A percentile compares a stretch with the other conserved stretches of the same genome.
phyloP scores from a whole-genome alignment of 2,888 invertebrate genomes.

The Mythimna albipuncta region DNA sequence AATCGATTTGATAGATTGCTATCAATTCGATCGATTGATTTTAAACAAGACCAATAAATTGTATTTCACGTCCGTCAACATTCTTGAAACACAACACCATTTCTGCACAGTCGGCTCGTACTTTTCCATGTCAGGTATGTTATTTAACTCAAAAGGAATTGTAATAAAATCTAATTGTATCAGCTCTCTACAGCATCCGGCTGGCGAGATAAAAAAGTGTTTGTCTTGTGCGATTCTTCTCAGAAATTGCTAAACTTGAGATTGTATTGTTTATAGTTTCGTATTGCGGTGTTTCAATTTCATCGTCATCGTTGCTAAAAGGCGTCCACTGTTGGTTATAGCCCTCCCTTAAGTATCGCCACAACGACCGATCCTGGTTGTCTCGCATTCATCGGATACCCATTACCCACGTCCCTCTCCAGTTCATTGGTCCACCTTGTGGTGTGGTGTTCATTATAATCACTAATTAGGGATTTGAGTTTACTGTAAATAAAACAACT shows the following conservation, averaged over 20 bases:
- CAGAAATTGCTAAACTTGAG: constrained; percentile 43
- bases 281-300: constrained; percentile 14
- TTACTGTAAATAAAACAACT: too few relatives aligned
- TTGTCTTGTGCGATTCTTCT: constrained; percentile 57
- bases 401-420: too few relatives aligned
- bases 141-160: constrained; percentile 24
- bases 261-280: constrained; percentile 50
- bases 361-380: too few relatives aligned
- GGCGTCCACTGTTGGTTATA: constrained; percentile 5
- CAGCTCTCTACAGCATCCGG: constrained; percentile 56
- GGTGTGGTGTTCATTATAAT: too few relatives aligned
- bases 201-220: constrained; percentile 52
- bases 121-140: constrained; percentile 3
- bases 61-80: neutral
- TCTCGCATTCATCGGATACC: too few relatives aligned
- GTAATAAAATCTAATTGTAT: constrained; percentile 55
- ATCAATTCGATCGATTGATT: neutral
- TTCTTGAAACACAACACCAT: constrained; percentile 27
- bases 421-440: too few relatives aligned
- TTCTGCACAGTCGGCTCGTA: constrained; percentile 4
- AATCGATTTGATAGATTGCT: neutral
- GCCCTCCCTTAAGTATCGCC: too few relatives aligned
- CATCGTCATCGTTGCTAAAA: too few relatives aligned
- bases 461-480: too few relatives aligned
- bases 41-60: constrained; percentile 15